Evolutionary conservation across 2,888 invertebrate genomes (phyloP), one percentile per base, ranked within the genome.

Genomic region (Apamea crenata): DNA sequence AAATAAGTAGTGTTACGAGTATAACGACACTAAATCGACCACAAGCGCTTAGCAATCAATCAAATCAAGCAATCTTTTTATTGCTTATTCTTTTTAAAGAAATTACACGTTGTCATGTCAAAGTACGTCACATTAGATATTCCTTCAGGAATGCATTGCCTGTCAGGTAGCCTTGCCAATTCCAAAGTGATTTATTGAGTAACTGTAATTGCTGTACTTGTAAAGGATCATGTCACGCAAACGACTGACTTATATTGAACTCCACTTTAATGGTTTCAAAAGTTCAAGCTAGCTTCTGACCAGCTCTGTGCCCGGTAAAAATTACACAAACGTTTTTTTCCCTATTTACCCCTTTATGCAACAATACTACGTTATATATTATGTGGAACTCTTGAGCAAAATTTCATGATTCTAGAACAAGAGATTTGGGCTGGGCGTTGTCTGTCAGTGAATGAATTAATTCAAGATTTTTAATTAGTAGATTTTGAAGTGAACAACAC

Each of bases 31-130:
- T 3, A 2, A 21, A n/a, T 53, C 3, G n/a, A 71, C 36, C 18
- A n/a, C 4, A 36, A 36, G 12, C 32, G 25, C 16, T 25, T 18
- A 16, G 14, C 21, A 69, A 29, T 36, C 2, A 69, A 29, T 36
- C 2, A n/a, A n/a, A n/a, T n/a, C n/a, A n/a, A n/a, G n/a, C n/a
- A 69, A 29, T 36, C 2, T 21, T 61, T n/a, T 12, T 25, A 40
- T 36, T 76, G 6, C 16, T 29, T 8, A 21, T 29, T 4, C 1
- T 2, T 47, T 61, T 18, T 77, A 25, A 8, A 36, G 29, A 77
- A 77, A 77, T 77, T 18, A 50, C 47, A 18, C 25, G 21, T 32
- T 76, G n/a, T 44, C 36, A 29, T 47, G 21, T 6, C 25, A 36
- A 59, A 29, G 7, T 14, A 32, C 5, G 18, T 53, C 8, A 32